Conservation (phyloP, 2,113 vertebrate species). For the Microtus ochrogaster region DNA sequence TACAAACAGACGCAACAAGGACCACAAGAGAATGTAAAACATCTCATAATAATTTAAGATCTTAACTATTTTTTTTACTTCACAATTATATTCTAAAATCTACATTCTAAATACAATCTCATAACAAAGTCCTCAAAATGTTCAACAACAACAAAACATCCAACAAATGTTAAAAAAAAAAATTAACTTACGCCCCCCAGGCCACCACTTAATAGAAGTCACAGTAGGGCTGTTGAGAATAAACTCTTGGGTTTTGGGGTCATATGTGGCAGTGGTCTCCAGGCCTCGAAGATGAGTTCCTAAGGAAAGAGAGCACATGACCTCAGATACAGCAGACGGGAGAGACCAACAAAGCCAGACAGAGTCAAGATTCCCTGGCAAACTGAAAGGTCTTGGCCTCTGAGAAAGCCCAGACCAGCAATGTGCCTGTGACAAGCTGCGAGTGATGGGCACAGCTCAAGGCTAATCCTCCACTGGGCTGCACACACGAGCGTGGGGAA, state of each 20-base stretch:
- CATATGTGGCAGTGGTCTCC: conserved; percentile 97
- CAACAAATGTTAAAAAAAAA: neutral
- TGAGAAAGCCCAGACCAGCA: neutral
- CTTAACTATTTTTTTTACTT: conserved; percentile 8
- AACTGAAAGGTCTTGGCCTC: neutral
- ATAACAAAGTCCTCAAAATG: neutral
- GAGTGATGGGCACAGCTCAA: neutral
- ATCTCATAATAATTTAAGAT: neutral
- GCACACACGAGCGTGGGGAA: no score
- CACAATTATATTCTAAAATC: neutral
- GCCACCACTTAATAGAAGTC: conserved; percentile 99
- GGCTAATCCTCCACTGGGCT: no score
- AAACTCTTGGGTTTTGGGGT: conserved; percentile 96
- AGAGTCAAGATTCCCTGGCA: neutral
- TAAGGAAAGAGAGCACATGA: conserved; percentile 76
- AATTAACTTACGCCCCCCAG: conserved; percentile 94
- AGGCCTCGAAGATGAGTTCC: conserved; percentile 96
- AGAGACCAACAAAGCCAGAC: neutral
- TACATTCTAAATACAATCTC: neutral
- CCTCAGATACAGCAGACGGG: neutral
- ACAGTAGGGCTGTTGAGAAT: conserved; percentile 97
- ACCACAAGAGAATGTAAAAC: neutral
- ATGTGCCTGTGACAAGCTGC: neutral
- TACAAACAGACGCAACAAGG: neutral
- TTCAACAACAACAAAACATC: neutral